These are phyloP conservation scores for Pantherophis vulpinus DNA, from an alignment of 2,797 vertebrate genomes.

Conservation along the genomic window DNA sequence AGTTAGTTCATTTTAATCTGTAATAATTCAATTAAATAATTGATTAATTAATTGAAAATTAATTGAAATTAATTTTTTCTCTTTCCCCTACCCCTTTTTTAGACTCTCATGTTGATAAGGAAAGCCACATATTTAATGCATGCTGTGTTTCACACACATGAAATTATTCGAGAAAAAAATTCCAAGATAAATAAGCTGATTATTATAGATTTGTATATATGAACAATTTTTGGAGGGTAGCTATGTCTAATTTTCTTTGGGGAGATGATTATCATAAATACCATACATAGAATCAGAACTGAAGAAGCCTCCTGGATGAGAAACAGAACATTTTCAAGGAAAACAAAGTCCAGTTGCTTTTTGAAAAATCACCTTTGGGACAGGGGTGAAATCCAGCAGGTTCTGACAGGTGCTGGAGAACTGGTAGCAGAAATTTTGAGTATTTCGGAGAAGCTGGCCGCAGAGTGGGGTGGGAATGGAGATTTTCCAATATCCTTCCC, in stretches of 20 bases:
- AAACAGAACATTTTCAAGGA: no score
- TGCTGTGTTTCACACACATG: not conserved
- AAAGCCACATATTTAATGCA: not conserved
- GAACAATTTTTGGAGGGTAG: not conserved
- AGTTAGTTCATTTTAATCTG: not conserved
- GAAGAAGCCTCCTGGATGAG: no score
- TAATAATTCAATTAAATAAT: not conserved
- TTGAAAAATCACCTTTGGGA: no score
- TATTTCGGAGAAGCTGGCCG: no score
- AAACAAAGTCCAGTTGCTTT: no score
- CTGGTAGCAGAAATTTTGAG: no score
- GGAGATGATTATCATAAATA: not conserved
- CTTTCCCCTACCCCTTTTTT: not conserved
- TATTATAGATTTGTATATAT: not conserved
- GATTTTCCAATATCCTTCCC: no score
- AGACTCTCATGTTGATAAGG: not conserved
- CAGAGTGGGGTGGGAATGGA: no score
- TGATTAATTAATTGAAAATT: no score
- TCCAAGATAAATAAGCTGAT: not conserved
- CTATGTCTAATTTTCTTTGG: not conserved
- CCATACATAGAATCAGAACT: no score
- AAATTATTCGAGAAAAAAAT: not conserved
- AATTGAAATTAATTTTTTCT: not conserved
- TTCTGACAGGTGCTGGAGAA: no score
- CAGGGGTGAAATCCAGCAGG: no score